Evolutionary conservation across 2,113 vertebrate genomes (phyloP), one percentile per base, ranked within the genome.

Genomic region (Empidonax traillii): DNA sequence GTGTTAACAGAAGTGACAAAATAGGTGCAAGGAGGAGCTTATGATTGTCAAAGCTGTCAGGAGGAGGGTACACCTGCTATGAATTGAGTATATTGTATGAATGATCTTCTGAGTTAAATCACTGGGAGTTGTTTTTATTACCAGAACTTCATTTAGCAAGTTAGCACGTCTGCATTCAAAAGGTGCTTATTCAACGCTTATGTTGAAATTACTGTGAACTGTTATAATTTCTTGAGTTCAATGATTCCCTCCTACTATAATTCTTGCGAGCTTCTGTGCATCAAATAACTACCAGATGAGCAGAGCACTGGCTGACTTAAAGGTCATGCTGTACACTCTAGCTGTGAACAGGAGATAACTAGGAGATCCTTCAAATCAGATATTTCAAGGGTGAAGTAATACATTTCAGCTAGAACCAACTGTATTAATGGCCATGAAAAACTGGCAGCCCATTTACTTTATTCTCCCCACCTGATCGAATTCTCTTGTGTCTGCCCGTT

Each of bases 101-200:
- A 5, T 25, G 20, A 90, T 74, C 15, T 12, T 85, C 30, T 77
- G 18, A 73, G 25, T n/a, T 69, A 81, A 88, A 85, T 71, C 19
- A 23, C 14, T 44, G 14, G 4, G 18, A 0, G 21, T 16, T 0
- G 5, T 79, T 87, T 80, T 66, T 59, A 59, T 59, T 14, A n/a
- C 3, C 28, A 65, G 22, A 84, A 41, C 14, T 44, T 47, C 4
- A 77, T 74, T 85, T 67, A 69, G 23, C 30, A 69, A 15, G 5
- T 81, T 78, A 25, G 4, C 5, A 33, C 68, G 28, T 24, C 31
- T 76, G 7, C 17, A 47, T 83, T 90, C 35, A 21, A 68, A 83
- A 65, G 13, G 23, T 47, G 79, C 19, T 46, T 46, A 52, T 80
- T 83, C 1, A 5, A 33, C 51, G 24, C 2, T 75, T 75, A 11